Evolutionary conservation across 2,888 invertebrate genomes (phyloP).

Genomic region (Leptopilina syphax): DNA sequence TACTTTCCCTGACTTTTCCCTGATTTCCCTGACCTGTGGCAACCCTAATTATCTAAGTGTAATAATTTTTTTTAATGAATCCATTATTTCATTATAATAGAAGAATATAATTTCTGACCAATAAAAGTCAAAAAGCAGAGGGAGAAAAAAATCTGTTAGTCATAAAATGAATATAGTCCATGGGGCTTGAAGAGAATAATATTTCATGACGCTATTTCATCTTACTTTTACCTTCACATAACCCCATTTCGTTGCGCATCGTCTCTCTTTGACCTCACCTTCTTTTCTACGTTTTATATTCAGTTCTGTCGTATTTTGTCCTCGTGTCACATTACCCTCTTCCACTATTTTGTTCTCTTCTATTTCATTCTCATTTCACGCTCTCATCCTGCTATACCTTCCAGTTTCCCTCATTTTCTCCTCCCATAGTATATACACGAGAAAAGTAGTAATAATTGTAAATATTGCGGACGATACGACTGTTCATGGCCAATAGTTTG

Average conservation of each 20-base stretch:
- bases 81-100: no score
- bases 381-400: neutral
- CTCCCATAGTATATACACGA: neutral
- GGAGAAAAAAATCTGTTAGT: neutral
- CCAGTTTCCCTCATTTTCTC: neutral
- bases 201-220: conserved; percentile 5
- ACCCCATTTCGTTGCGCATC: neutral
- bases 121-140: neutral
- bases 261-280: conserved; percentile 8
- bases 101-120: neutral
- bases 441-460: conserved; percentile 10
- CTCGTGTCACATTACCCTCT: neutral
- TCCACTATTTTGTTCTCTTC: neutral
- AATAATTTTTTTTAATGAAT: no score
- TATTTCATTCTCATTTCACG: conserved; percentile 8
- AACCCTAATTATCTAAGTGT: no score
- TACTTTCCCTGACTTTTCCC: no score
- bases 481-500: conserved; percentile 14
- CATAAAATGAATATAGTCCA: neutral
- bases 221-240: conserved; percentile 1
- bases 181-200: neutral
- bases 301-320: conserved; percentile 12
- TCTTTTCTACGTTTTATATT: conserved; percentile 19
- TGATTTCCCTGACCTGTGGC: no score
- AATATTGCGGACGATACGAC: conserved; percentile 6